Percentiles rank a stretch among this genome's conserved stretches.
phyloP scores from a whole-genome alignment of 2,888 invertebrate genomes.

The Amphipyra berbera region DNA sequence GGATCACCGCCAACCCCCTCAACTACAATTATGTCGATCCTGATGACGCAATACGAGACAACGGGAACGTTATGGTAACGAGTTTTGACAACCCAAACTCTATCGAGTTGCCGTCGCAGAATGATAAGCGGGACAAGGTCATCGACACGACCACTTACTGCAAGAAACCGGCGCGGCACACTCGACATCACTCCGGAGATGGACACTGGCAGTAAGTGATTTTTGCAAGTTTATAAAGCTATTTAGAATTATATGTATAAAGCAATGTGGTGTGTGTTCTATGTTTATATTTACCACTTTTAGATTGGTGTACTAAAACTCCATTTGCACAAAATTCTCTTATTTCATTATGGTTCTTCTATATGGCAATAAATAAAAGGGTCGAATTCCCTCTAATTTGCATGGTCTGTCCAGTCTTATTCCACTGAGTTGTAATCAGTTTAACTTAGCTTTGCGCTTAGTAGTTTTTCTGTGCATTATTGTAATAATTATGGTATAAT shows the following conservation, averaged over 20 bases:
- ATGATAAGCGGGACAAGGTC: conserved; percentile 74
- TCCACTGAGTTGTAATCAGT: conserved; percentile 8
- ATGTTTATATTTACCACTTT: not conserved
- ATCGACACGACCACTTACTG: conserved; percentile 93
- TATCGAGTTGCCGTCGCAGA: conserved; percentile 91
- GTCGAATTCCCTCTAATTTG: not conserved
- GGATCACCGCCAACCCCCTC: conserved; percentile 95
- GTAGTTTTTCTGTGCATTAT: conserved; percentile 63
- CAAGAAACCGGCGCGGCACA: conserved; percentile 89
- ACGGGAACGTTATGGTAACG: conserved; percentile 89
- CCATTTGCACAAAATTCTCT: not conserved
- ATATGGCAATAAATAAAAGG: not conserved
- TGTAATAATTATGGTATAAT: conserved; percentile 76
- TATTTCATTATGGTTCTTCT: not conserved
- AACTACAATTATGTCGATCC: conserved; percentile 92
- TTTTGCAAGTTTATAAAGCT: conserved; percentile 48
- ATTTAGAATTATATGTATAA: conserved; percentile 2
- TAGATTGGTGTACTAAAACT: no score
- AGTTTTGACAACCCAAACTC: conserved; percentile 94
- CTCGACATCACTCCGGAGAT: conserved; percentile 81
- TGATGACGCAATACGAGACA: conserved; percentile 89
- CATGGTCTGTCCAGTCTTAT: conserved; percentile 22
- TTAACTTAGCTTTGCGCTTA: conserved; percentile 41
- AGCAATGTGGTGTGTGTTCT: conserved; percentile 3
- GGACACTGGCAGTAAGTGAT: conserved; percentile 88